Evolutionary conservation across 1,140 invertebrate species (phyloP).

Genomic region (Drosophila erecta): DNA sequence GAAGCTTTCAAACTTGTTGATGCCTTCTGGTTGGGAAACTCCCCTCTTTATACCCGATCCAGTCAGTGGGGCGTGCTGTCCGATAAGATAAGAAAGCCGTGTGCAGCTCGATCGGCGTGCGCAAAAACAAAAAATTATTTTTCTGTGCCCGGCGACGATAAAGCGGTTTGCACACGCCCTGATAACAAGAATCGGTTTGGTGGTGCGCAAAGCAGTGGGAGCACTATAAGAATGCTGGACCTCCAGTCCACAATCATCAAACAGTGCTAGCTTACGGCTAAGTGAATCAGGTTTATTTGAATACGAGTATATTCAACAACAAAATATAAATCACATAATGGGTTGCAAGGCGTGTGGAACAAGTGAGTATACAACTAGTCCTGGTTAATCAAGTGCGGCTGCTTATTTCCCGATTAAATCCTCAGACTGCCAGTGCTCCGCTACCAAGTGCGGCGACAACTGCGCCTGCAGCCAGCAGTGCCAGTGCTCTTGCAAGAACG

Average conservation of each 20-base stretch:
- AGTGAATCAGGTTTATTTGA: background rate
- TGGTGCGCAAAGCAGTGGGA: slow-evolving; percentile 49
- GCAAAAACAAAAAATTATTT: slow-evolving; percentile 31
- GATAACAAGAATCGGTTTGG: slow-evolving; percentile 30
- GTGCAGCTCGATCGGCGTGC: slow-evolving; percentile 52
- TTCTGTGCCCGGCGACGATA: slow-evolving; percentile 10
- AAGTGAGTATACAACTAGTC: slow-evolving; percentile 39
- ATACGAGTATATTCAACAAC: background rate
- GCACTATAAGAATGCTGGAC: slow-evolving; percentile 46
- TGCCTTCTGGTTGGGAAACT: background rate
- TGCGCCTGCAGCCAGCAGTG: slow-evolving; percentile 72
- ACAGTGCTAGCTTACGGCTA: slow-evolving; percentile 8
- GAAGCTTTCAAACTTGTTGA: slow-evolving; percentile 24
- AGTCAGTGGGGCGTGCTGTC: slow-evolving; percentile 9
- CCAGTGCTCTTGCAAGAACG: slow-evolving; percentile 66
- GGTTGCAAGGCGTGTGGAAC: slow-evolving; percentile 70
- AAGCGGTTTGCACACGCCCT: slow-evolving; percentile 40
- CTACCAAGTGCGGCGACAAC: slow-evolving; percentile 69
- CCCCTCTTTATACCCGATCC: slow-evolving; percentile 42
- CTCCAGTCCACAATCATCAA: slow-evolving; percentile 2
- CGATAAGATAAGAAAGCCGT: slow-evolving; percentile 64
- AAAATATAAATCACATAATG: slow-evolving; percentile 39
- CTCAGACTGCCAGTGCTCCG: slow-evolving; percentile 66
- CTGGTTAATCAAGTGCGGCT: background rate
- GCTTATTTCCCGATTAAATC: background rate